Percentiles rank a stretch among this genome's conserved stretches.
Evolutionary conservation across 2,888 invertebrate genomes (phyloP).

Genomic region (Galeruca laticollis): DNA sequence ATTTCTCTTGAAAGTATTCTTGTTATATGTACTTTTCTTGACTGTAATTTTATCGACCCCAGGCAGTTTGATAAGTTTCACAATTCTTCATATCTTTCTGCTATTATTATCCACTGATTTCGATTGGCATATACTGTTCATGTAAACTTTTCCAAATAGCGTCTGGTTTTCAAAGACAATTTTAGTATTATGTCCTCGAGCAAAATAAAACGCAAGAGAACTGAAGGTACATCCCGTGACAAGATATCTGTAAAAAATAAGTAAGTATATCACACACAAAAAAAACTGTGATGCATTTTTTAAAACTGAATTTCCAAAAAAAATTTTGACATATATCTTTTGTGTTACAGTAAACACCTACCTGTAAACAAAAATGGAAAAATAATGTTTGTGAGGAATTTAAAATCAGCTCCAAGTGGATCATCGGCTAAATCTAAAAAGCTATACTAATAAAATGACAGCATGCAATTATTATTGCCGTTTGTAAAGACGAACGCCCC

Average conservation of each 20-base stretch:
- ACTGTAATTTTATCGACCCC: no score
- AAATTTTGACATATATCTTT: background rate
- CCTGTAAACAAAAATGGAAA: slow-evolving; percentile 18
- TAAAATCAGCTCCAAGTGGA: no score
- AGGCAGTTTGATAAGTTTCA: no score
- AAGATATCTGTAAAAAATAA: slow-evolving; percentile 7
- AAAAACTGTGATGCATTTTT: slow-evolving; percentile 8
- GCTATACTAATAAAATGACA: no score
- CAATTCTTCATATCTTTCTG: slow-evolving; percentile 14
- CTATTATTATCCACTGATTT: slow-evolving; percentile 1
- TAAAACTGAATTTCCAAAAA: slow-evolving; percentile 4
- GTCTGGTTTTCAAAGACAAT: background rate
- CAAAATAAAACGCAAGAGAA: slow-evolving; percentile 7
- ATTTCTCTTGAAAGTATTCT: no score
- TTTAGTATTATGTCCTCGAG: slow-evolving; percentile 8
- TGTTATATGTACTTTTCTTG: no score
- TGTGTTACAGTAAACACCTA: background rate
- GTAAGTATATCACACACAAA: no score
- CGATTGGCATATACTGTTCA: slow-evolving; percentile 15
- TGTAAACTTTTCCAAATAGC: no score
- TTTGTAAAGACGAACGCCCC: no score
- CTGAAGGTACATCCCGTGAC: slow-evolving; percentile 8
- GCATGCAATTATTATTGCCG: no score
- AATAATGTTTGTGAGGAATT: no score
- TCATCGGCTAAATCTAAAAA: no score